Conservation (phyloP, 1,140 invertebrate species). For the Nasonia longicornis region DNA sequence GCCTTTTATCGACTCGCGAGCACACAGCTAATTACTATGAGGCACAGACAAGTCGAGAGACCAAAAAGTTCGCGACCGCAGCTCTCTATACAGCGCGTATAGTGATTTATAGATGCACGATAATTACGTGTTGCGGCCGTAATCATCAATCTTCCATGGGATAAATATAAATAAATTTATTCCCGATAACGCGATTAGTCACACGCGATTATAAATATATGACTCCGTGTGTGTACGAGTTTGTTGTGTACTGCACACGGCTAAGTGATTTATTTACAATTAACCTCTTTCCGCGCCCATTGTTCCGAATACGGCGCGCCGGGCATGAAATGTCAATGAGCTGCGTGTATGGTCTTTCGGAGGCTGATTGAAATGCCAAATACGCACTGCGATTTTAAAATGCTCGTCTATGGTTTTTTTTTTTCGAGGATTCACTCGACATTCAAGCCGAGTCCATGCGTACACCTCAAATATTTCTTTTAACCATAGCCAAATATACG, state of each 20-base stretch:
- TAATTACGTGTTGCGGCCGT: neutral
- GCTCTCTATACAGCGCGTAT: neutral
- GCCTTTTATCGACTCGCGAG: neutral
- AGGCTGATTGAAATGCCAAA: neutral
- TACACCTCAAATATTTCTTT: too few relatives aligned
- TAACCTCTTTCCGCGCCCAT: slow-evolving; percentile 17
- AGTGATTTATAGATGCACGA: neutral
- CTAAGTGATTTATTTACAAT: slow-evolving; percentile 31
- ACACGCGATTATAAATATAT: neutral
- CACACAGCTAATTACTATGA: slow-evolving; percentile 3
- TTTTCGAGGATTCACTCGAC: too few relatives aligned
- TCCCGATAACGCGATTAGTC: slow-evolving; percentile 25
- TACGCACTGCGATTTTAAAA: neutral
- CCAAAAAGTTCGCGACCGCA: neutral
- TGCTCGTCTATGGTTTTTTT: neutral
- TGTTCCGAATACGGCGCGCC: neutral
- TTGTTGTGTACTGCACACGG: neutral
- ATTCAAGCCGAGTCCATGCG: too few relatives aligned
- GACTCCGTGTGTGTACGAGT: neutral
- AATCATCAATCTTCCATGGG: slow-evolving; percentile 11
- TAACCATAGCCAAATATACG: too few relatives aligned
- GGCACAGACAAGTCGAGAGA: neutral
- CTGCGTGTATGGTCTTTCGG: neutral
- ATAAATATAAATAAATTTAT: slow-evolving; percentile 21
- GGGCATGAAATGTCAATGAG: neutral